phyloP scores from a whole-genome alignment of 2,113 vertebrate genomes.

The Athene noctua region DNA sequence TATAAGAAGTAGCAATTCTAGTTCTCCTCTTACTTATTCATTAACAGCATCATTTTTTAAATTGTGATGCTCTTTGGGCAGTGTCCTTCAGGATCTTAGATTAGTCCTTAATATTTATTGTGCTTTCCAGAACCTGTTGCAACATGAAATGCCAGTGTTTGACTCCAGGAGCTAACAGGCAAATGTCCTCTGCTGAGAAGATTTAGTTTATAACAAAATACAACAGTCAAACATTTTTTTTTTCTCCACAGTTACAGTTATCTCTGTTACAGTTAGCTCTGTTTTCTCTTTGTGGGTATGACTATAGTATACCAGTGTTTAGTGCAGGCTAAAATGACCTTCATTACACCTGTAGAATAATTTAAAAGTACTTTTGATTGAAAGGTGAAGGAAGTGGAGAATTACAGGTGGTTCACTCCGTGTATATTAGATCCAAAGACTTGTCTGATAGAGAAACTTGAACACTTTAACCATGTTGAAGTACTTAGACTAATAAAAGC shows the following conservation, averaged over 20 bases:
- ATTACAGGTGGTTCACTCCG: neutral
- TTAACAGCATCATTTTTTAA: neutral
- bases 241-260: neutral
- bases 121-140: neutral
- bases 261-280: too few species aligned
- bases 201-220: neutral
- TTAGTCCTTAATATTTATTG: neutral
- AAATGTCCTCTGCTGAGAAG: neutral
- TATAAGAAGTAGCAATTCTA: neutral
- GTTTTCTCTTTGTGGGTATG: neutral
- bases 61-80: neutral
- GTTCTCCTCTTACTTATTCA: neutral
- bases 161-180: neutral
- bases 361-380: neutral
- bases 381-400: neutral
- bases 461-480: neutral
- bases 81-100: neutral
- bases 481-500: neutral
- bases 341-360: neutral
- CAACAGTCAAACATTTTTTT: fast-evolving
- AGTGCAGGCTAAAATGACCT: neutral
- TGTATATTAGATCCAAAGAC: neutral
- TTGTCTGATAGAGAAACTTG: neutral
- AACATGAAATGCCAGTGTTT: neutral
- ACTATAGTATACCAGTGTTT: neutral